Evolutionary conservation across 2,888 invertebrate species (phyloP).

Genomic region (Scelioninae gen. 2): DNA sequence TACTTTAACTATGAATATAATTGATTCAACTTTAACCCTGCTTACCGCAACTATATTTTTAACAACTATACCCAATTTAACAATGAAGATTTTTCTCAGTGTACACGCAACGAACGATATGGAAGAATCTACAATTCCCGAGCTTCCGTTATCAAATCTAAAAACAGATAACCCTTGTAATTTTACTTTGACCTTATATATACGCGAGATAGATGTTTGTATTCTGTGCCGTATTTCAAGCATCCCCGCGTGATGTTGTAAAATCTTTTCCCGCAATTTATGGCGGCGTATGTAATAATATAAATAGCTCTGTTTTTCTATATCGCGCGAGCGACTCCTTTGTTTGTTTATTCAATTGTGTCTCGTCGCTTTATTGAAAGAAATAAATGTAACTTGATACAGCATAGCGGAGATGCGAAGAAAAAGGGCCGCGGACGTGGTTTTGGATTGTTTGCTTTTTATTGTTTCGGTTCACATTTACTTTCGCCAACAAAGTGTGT

Average conservation of each 20-base stretch:
- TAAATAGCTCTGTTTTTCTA: slow-evolving; percentile 43
- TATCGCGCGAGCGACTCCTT: slow-evolving; percentile 23
- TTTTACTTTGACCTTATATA: too few relatives aligned
- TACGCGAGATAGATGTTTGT: not conserved
- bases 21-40: too few relatives aligned
- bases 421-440: slow-evolving; percentile 26
- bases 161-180: too few relatives aligned
- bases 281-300: slow-evolving; percentile 35
- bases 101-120: too few relatives aligned
- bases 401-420: slow-evolving; percentile 36
- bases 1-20: too few relatives aligned
- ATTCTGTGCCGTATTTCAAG: not conserved
- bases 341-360: slow-evolving; percentile 51
- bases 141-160: too few relatives aligned
- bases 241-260: slow-evolving; percentile 1
- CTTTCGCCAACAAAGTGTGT: slow-evolving; percentile 30
- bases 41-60: too few relatives aligned
- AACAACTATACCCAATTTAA: too few relatives aligned
- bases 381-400: slow-evolving; percentile 53
- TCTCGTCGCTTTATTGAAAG: slow-evolving; percentile 38
- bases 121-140: too few relatives aligned
- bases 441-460: slow-evolving; percentile 30
- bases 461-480: slow-evolving; percentile 49
- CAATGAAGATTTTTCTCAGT: too few relatives aligned
- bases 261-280: slow-evolving; percentile 21